Base-by-base conservation (phyloP, 2,797 vertebrate genomes). In the Bradypus variegatus region DNA sequence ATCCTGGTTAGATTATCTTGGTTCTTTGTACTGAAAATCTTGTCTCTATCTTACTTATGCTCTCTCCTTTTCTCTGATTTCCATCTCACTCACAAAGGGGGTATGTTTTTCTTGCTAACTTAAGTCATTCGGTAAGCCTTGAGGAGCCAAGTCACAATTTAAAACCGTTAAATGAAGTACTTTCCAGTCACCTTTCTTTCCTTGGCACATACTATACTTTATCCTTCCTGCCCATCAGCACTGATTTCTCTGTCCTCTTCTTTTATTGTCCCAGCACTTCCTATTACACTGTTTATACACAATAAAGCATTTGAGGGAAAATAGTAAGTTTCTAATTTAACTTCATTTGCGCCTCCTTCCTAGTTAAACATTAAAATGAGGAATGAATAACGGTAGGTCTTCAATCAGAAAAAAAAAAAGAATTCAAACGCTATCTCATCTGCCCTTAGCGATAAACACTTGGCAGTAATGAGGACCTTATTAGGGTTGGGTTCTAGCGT, bases 11-110 rank as follows among this genome's bases (percentile, higher is more conserved):
- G 29, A 64, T 87, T 50, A 62, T 14, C 14, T 45, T 25, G 12
- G 31, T 86, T 88, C 75, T 73, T 69, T 72, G 62, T 87, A 92
- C 38, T 16, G 76, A 93, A 62, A 93, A 72, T 69, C n/a, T 86
- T 33, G 11, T 55, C 21, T 86, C 5, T 31, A 9, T 25, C 19
- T 91, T 69, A 91, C 19, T 41, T 76, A 69, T 8, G 60, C 25
- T 67, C 23, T 65, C 50, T 79, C 29, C 31, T 94, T 73, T 92
- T 79, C 31, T 76, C 45, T 64, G 85, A 88, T 70, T 81, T 91
- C 64, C 48, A 82, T 5, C 72, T 91, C 50, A 69, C 67, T 91
- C 50, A 75, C 3, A 83, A 79, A 90, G 15, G 48, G 19, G 36
- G 55, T 38, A 58, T 65, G 72, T 60, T 75, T 86, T 90, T 81